A percentile compares a stretch with the other conserved stretches of the same genome.
Evolutionary conservation across 1,140 invertebrate species (phyloP).

Genomic region (Akabosia matsudoensis): DNA sequence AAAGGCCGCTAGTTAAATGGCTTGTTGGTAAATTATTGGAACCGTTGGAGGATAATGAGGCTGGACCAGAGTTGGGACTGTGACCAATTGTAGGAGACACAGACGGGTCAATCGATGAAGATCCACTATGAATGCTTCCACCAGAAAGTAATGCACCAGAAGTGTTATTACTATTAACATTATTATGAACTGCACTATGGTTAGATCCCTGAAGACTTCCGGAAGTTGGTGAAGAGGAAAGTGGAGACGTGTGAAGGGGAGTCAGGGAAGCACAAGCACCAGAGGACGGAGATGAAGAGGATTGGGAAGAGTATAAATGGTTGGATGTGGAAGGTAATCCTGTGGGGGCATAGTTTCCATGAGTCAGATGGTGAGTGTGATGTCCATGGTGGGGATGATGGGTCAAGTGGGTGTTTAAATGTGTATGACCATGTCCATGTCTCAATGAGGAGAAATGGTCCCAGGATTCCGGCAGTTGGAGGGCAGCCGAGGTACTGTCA

Average conservation of each 20-base stretch:
- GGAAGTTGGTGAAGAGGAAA: slow-evolving; percentile 7
- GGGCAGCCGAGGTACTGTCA: background rate
- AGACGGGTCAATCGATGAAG: background rate
- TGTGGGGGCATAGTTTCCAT: background rate
- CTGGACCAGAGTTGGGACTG: background rate
- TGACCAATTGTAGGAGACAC: slow-evolving; percentile 23
- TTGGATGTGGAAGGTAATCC: background rate
- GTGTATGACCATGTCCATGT: slow-evolving; percentile 10
- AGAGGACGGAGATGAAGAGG: slow-evolving; percentile 13
- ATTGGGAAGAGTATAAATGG: background rate
- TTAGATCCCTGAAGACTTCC: background rate
- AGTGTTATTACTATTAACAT: background rate
- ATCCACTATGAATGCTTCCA: background rate
- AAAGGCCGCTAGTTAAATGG: background rate
- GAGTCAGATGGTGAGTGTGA: background rate
- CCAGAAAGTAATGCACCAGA: background rate
- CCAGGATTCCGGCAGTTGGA: background rate
- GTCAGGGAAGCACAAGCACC: slow-evolving; percentile 16
- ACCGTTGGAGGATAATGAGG: background rate
- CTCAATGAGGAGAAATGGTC: slow-evolving; percentile 10
- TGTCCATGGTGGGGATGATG: slow-evolving; percentile 25
- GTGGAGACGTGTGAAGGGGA: slow-evolving; percentile 14
- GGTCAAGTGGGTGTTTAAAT: slow-evolving; percentile 12
- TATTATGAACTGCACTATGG: background rate
- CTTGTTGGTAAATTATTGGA: background rate